These are phyloP conservation scores for Polyploca ridens DNA, from an alignment of 2,888 invertebrate genomes.

Conservation along the genomic window DNA sequence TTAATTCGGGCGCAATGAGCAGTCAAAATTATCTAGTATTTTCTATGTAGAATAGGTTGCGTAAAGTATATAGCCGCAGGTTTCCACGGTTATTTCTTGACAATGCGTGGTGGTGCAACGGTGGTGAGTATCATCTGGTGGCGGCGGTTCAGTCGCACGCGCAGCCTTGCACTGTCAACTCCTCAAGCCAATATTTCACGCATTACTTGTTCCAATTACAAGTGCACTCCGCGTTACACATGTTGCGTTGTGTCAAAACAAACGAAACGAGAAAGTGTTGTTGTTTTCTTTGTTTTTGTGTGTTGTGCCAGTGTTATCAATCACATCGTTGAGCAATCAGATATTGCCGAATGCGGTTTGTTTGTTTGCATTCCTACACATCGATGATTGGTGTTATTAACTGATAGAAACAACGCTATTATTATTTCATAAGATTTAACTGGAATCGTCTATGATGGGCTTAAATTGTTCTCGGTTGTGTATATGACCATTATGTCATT, in stretches of 20 bases:
- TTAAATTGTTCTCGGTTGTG: not conserved
- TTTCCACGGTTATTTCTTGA: conserved; percentile 78
- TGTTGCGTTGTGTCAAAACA: conserved; percentile 30
- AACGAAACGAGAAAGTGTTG: conserved; percentile 31
- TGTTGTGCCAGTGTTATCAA: conserved; percentile 36
- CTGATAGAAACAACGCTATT: not conserved
- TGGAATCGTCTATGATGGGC: not conserved
- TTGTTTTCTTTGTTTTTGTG: conserved; percentile 31
- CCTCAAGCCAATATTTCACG: conserved; percentile 52
- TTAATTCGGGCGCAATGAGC: conserved; percentile 49
- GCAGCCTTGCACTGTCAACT: conserved; percentile 71
- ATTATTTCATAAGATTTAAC: not conserved
- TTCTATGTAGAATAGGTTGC: conserved; percentile 76
- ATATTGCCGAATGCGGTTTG: conserved; percentile 41
- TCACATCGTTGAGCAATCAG: conserved; percentile 21
- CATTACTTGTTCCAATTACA: conserved; percentile 39
- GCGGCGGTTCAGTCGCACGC: conserved; percentile 69
- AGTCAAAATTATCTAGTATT: conserved; percentile 70
- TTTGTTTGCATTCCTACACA: conserved; percentile 38
- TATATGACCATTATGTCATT: no score
- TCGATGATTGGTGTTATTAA: conserved; percentile 12
- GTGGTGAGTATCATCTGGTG: conserved; percentile 58
- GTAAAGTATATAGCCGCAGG: conserved; percentile 67
- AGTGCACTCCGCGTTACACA: conserved; percentile 16
- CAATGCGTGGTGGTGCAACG: conserved; percentile 80